Evolutionary conservation across 2,888 invertebrate genomes (phyloP).

Genomic region (Eupithecia dodoneata): DNA sequence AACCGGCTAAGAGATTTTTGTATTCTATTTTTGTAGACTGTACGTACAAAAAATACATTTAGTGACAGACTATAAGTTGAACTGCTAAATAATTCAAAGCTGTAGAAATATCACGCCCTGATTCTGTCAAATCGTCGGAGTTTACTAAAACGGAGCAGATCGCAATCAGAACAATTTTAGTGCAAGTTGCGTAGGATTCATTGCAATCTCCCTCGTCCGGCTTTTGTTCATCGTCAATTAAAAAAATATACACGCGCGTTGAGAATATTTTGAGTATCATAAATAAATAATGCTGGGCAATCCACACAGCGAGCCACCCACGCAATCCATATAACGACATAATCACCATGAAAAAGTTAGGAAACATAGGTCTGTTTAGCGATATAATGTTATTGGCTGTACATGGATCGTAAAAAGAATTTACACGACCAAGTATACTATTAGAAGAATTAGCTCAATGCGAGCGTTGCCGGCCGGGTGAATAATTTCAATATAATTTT

Average conservation of each 20-base stretch:
- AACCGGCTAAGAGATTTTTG: background rate
- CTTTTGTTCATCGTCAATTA: slow-evolving; percentile 25
- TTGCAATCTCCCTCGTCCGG: slow-evolving; percentile 27
- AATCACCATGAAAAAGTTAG: background rate
- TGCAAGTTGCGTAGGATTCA: slow-evolving; percentile 18
- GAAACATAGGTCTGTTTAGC: background rate
- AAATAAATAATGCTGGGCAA: too few species aligned
- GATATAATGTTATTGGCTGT: background rate
- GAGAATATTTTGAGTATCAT: background rate
- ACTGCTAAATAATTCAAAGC: background rate
- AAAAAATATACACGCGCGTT: background rate
- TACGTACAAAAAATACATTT: background rate
- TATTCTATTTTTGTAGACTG: background rate
- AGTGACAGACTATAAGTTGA: slow-evolving; percentile 1
- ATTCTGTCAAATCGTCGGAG: slow-evolving; percentile 24
- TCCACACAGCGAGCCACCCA: too few species aligned
- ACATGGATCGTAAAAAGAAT: background rate
- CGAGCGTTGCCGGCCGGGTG: background rate
- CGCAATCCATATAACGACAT: background rate
- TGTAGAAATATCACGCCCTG: slow-evolving; percentile 26
- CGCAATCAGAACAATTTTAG: slow-evolving; percentile 28
- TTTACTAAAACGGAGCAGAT: slow-evolving; percentile 14
- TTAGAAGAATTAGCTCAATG: background rate
- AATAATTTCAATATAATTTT: background rate
- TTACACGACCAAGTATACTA: background rate